Conservation (phyloP, 2,888 invertebrate species). For the Ichneumoninae sp. region DNA sequence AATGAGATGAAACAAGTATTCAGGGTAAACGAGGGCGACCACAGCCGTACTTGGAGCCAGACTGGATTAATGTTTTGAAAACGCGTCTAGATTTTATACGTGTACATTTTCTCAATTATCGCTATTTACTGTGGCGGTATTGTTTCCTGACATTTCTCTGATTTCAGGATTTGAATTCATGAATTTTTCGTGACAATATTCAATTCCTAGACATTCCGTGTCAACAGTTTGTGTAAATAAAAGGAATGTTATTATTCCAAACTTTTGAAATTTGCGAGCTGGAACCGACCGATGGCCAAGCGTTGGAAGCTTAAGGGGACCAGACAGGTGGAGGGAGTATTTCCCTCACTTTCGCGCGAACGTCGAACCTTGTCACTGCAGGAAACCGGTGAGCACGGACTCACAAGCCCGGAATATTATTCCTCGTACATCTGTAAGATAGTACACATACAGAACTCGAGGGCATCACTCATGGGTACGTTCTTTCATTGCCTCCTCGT, state of each 20-base stretch:
- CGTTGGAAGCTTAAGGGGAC: not conserved
- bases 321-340: too few species aligned
- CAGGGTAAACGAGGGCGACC: not conserved
- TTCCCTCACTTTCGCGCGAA: not conserved
- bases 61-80: not conserved
- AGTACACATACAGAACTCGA: not conserved
- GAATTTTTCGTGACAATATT: too few species aligned
- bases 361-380: not conserved
- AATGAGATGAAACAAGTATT: slow-evolving; percentile 8
- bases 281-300: not conserved
- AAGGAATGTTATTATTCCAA: slow-evolving; percentile 12
- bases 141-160: too few species aligned
- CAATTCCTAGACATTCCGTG: too few species aligned
- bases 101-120: too few species aligned
- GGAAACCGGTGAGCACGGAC: slow-evolving; percentile 5
- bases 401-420: slow-evolving; percentile 32
- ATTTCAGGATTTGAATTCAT: too few species aligned
- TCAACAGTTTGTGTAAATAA: too few species aligned
- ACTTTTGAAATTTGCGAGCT: slow-evolving; percentile 1
- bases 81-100: not conserved
- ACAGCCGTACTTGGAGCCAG: not conserved
- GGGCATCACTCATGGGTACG: slow-evolving; percentile 16
- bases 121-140: too few species aligned
- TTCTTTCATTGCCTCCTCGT: slow-evolving; percentile 44
- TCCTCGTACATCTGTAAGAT: slow-evolving; percentile 28